A percentile compares a stretch with the other conserved stretches of the same genome.
Evolutionary conservation across 2,113 vertebrate species (phyloP).

Genomic region (Dipodomys stephensi): DNA sequence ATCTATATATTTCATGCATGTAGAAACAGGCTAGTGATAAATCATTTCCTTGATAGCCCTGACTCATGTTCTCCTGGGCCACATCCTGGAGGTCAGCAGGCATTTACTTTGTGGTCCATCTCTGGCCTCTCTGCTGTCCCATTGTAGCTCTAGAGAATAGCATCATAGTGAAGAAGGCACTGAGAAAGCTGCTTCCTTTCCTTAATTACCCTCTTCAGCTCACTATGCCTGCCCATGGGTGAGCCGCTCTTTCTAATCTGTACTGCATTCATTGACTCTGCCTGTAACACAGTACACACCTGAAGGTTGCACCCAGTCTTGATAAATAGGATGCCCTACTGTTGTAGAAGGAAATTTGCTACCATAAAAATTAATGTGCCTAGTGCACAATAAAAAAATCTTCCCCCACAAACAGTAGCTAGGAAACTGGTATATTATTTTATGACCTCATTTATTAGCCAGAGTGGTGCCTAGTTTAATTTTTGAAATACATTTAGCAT

Average conservation of each 20-base stretch:
- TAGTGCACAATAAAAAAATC: not conserved
- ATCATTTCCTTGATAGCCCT: not conserved
- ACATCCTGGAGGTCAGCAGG: not conserved
- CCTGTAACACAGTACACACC: not conserved
- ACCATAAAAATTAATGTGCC: slow-evolving; percentile 21
- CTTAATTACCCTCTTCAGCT: not conserved
- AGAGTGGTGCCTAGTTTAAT: slow-evolving; percentile 3
- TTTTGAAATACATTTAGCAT: slow-evolving; percentile 35
- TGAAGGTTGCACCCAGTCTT: not conserved
- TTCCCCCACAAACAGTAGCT: not conserved
- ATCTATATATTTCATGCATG: not conserved
- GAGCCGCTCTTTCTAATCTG: not conserved
- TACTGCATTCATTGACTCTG: not conserved
- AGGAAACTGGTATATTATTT: not conserved
- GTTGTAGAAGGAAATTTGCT: slow-evolving; percentile 28
- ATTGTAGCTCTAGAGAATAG: not conserved
- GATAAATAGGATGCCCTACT: not conserved
- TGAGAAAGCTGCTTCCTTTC: not conserved
- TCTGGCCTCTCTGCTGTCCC: not conserved
- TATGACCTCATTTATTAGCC: not conserved
- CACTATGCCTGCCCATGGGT: not conserved
- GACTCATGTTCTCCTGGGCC: not conserved
- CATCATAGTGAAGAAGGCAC: not conserved
- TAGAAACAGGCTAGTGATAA: not conserved
- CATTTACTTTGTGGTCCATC: not conserved